These are phyloP conservation scores for Laticauda laticaudata DNA, from an alignment of 2,113 vertebrate genomes.

Conservation along the genomic window DNA sequence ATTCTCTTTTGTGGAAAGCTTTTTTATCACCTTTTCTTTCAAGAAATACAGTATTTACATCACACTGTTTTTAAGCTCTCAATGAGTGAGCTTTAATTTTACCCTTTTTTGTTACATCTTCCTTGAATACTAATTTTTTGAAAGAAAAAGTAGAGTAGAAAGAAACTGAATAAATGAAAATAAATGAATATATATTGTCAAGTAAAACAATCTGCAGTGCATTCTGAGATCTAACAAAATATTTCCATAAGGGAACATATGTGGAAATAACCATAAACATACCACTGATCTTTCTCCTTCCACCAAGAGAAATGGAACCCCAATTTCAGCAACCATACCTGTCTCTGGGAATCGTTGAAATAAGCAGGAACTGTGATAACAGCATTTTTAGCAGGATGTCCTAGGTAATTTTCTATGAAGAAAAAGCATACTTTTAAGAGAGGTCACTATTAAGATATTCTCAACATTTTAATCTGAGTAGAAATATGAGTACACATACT, in stretches of 20 bases:
- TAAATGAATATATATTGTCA: background rate
- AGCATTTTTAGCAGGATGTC: conserved; percentile 90
- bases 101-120: background rate
- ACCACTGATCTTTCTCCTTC: background rate
- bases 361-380: conserved; percentile 97
- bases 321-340: conserved; percentile 71
- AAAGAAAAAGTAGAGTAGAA: background rate
- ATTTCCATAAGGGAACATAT: background rate
- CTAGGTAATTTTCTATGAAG: conserved; percentile 87
- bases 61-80: background rate
- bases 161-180: background rate
- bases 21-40: background rate
- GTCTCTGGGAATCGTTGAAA: conserved; percentile 98
- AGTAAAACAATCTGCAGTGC: background rate
- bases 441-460: background rate
- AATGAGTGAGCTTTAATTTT: background rate
- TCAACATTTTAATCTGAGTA: background rate
- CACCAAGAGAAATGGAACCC: background rate
- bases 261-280: background rate
- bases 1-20: background rate
- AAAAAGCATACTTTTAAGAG: background rate
- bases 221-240: background rate
- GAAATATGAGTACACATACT: background rate
- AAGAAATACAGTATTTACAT: background rate
- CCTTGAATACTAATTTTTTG: background rate